Evolutionary conservation across 2,888 invertebrate species (phyloP).

Genomic region (Synergus laeviventris): DNA sequence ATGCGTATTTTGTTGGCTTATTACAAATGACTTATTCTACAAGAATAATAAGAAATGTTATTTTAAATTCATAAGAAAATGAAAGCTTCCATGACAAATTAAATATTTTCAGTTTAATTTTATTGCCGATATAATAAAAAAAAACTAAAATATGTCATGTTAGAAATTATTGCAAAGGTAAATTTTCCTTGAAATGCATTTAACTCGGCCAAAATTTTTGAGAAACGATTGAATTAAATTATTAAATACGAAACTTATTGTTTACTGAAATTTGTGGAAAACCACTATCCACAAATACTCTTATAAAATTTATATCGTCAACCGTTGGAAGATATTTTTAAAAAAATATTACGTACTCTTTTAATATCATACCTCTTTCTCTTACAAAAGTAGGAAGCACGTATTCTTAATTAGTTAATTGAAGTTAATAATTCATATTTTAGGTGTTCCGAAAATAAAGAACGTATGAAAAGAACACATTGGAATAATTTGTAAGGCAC

Average conservation of each 20-base stretch:
- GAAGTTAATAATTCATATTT: too few relatives aligned
- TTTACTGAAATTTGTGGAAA: not conserved
- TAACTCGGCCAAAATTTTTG: not conserved
- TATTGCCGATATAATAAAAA: conserved; percentile 28
- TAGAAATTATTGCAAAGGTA: not conserved
- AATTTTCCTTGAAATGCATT: not conserved
- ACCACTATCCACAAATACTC: not conserved
- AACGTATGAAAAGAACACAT: not conserved
- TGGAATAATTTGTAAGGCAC: not conserved
- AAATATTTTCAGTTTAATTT: conserved; percentile 33
- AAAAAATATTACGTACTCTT: not conserved
- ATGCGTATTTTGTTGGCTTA: not conserved
- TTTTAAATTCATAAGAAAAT: not conserved
- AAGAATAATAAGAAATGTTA: not conserved
- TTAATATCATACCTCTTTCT: not conserved
- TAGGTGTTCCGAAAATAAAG: not conserved
- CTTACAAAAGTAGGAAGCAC: not conserved
- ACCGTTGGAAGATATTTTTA: not conserved
- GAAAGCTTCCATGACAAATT: not conserved
- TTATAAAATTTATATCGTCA: not conserved
- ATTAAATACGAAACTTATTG: not conserved
- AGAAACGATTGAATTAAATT: not conserved
- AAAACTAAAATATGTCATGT: not conserved
- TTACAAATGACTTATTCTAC: not conserved
- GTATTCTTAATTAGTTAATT: not conserved